These are phyloP conservation scores for Syrmaticus mikado DNA, from an alignment of 2,113 vertebrate species.

Conservation along the genomic window DNA sequence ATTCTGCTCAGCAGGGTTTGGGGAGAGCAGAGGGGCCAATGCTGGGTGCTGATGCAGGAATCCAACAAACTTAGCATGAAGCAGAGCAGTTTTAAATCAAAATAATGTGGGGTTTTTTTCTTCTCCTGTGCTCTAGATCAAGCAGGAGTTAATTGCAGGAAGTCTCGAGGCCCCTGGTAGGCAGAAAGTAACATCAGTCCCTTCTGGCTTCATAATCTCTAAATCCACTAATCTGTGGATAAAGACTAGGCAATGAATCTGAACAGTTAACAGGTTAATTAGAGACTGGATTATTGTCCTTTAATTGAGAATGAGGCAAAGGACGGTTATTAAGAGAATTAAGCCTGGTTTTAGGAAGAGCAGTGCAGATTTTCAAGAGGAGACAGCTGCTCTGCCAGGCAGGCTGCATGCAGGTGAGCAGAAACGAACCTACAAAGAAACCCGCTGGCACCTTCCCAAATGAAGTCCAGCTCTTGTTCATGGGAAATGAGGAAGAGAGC, in stretches of 20 bases:
- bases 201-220: background rate
- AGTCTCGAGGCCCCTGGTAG: background rate
- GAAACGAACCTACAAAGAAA: background rate
- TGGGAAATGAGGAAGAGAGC: background rate
- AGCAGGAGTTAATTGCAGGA: background rate
- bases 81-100: background rate
- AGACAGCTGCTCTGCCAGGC: background rate
- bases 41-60: background rate
- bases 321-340: background rate
- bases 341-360: background rate
- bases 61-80: accelerated
- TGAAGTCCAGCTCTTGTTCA: background rate
- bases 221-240: slow-evolving; percentile 5
- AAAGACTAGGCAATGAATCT: background rate
- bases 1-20: background rate
- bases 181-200: background rate
- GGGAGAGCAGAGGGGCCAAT: accelerated
- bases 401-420: accelerated
- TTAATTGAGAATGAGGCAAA: background rate
- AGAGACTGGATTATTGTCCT: background rate
- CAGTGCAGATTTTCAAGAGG: background rate
- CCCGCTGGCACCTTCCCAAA: background rate
- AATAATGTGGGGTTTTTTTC: background rate
- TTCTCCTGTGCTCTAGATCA: background rate
- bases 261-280: background rate